These are phyloP conservation scores for Aplochiton taeniatus DNA, from an alignment of 2,797 vertebrate species.

Conservation along the genomic window DNA sequence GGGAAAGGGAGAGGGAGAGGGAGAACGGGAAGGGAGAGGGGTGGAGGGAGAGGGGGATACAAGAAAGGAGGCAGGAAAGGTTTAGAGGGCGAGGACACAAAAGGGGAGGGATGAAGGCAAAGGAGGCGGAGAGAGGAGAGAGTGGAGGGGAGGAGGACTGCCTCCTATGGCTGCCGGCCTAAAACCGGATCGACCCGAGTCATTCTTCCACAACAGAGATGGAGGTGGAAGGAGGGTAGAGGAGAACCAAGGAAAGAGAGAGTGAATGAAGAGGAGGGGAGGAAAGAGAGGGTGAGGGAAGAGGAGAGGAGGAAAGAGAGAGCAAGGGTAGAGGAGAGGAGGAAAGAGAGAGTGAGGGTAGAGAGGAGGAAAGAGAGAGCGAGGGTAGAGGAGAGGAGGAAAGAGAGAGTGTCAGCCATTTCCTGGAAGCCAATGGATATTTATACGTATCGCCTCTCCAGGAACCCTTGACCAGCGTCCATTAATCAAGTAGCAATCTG, in stretches of 20 bases:
- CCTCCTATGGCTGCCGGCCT: too few relatives aligned
- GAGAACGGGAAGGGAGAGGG: not conserved
- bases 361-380: too few relatives aligned
- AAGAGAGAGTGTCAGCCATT: not conserved
- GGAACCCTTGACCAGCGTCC: too few relatives aligned
- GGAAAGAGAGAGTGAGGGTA: not conserved
- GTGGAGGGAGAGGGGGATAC: not conserved
- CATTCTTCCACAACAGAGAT: not conserved
- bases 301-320: slow-evolving; percentile 9
- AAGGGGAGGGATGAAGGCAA: slow-evolving; percentile 13
- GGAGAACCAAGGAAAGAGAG: not conserved
- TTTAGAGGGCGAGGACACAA: not conserved
- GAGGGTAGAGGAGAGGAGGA: not conserved
- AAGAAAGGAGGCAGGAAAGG: not conserved
- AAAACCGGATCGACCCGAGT: too few relatives aligned
- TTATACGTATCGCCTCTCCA: too few relatives aligned
- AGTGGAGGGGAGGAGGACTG: not conserved
- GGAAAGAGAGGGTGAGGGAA: not conserved
- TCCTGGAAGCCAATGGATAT: too few relatives aligned
- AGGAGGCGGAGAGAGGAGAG: slow-evolving; percentile 8
- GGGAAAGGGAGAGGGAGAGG: slow-evolving; percentile 20
- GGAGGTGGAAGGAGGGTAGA: slow-evolving; percentile 10
- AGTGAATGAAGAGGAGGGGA: not conserved
- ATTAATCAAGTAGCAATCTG: too few relatives aligned
- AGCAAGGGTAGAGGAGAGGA: not conserved